Percentiles rank a stretch among this genome's conserved stretches.
Conservation (phyloP, 2,113 vertebrate species). For the Oophaga pumilio region DNA sequence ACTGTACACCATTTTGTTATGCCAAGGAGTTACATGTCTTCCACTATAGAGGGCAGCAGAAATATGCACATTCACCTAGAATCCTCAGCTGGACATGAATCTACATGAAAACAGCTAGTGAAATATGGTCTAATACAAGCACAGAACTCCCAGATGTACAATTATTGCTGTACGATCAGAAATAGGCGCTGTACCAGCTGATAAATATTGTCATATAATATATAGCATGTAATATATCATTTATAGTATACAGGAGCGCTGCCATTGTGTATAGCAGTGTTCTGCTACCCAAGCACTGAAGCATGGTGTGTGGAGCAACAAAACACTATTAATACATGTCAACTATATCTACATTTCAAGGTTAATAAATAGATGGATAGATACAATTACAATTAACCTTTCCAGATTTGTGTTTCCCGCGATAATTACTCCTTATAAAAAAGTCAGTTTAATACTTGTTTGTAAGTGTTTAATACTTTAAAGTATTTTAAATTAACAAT, state of each 20-base stretch:
- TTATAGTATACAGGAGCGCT: not conserved
- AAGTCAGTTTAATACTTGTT: too few relatives aligned
- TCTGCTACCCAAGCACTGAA: not conserved
- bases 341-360: not conserved
- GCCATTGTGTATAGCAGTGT: not conserved
- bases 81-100: not conserved
- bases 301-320: not conserved
- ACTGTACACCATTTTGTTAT: not conserved
- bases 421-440: too few relatives aligned
- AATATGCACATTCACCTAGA: not conserved
- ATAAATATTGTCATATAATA: too few relatives aligned
- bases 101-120: not conserved
- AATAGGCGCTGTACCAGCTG: too few relatives aligned
- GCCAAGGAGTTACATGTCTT: not conserved
- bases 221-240: too few relatives aligned
- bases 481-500: too few relatives aligned
- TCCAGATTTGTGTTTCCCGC: too few relatives aligned
- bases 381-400: too few relatives aligned
- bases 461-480: too few relatives aligned
- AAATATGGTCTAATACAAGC: not conserved
- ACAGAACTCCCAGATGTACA: not conserved
- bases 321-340: not conserved
- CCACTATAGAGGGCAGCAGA: slow-evolving; percentile 32
- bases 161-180: too few relatives aligned
- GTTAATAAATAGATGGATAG: too few relatives aligned